Conservation (phyloP, 2,797 vertebrate genomes). For the Nothura maculosa region DNA sequence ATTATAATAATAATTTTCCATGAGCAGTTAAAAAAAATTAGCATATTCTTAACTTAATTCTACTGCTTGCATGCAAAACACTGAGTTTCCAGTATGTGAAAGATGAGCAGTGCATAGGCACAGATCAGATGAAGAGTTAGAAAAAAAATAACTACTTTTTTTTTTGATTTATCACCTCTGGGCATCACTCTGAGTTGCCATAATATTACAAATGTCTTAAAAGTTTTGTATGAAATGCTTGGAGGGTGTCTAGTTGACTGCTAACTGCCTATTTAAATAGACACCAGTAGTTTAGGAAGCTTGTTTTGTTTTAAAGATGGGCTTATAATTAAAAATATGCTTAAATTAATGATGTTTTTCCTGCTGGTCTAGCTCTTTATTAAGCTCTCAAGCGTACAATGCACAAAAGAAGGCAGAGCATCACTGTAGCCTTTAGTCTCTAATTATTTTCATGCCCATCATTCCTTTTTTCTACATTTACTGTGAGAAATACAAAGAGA, state of each 20-base stretch:
- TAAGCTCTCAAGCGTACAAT: background rate
- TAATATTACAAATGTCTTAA: background rate
- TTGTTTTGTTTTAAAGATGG: slow-evolving; percentile 8
- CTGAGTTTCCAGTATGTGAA: background rate
- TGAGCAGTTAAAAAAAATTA: background rate
- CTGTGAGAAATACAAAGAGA: background rate
- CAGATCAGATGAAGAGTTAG: background rate
- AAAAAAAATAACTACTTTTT: background rate
- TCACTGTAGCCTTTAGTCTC: background rate
- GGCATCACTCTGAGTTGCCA: background rate
- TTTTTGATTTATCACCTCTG: background rate
- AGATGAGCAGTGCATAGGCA: background rate
- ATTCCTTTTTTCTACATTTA: background rate
- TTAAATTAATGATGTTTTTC: background rate
- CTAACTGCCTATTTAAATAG: background rate
- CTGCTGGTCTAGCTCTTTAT: background rate
- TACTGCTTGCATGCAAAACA: background rate
- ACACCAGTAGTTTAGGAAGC: background rate
- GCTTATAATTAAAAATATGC: background rate
- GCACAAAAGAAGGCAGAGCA: background rate
- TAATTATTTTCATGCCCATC: slow-evolving; percentile 42
- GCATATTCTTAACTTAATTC: background rate
- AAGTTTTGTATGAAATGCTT: background rate
- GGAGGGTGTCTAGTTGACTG: too few species aligned
- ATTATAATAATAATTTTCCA: background rate